These are phyloP conservation scores for Formica selysi DNA, from an alignment of 1,140 invertebrate genomes.

Conservation along the genomic window DNA sequence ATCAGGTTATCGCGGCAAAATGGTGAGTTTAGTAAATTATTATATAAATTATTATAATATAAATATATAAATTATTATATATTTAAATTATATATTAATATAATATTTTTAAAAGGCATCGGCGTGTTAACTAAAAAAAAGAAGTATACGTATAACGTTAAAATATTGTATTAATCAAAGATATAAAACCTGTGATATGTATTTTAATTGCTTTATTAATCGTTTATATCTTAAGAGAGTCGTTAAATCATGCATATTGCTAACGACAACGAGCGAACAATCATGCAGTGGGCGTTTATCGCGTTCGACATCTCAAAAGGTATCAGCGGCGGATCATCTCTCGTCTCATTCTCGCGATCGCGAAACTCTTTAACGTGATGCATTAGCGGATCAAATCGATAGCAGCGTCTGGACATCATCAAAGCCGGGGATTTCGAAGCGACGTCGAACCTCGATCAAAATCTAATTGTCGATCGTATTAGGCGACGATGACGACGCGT, in stretches of 20 bases:
- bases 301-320: slow-evolving; percentile 38
- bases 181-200: neutral
- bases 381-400: slow-evolving; percentile 24
- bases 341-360: slow-evolving; percentile 35
- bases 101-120: neutral
- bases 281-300: neutral
- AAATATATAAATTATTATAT: neutral
- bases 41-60: slow-evolving; percentile 9
- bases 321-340: neutral
- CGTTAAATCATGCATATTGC: neutral
- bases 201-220: neutral
- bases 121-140: neutral
- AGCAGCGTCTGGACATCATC: neutral
- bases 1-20: neutral
- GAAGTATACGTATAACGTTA: neutral
- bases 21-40: slow-evolving; percentile 9
- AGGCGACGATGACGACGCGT: slow-evolving; percentile 10
- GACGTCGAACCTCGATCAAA: slow-evolving; percentile 6
- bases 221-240: neutral
- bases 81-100: neutral
- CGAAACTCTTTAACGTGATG: neutral
- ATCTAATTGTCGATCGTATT: slow-evolving; percentile 39
- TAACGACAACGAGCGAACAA: neutral
- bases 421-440: slow-evolving; percentile 19
- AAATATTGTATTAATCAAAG: neutral